Conservation (phyloP, 1,140 invertebrate genomes). For the Cheumatopsyche charites region DNA sequence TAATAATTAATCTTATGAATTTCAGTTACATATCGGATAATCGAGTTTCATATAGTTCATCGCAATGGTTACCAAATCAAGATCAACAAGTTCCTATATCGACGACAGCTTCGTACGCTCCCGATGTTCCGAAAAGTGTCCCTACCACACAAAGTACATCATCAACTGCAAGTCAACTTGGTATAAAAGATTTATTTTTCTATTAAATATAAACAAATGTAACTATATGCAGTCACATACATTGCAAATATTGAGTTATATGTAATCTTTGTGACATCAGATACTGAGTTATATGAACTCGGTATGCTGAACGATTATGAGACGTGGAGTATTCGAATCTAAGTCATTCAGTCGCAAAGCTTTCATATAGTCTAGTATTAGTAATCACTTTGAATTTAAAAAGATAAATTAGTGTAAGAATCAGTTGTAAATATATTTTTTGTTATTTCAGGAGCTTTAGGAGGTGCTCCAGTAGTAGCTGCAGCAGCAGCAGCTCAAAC, state of each 20-base stretch:
- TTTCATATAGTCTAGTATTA: too few relatives aligned
- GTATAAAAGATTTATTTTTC: slow-evolving; percentile 49
- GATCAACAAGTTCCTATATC: slow-evolving; percentile 35
- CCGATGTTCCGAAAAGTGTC: slow-evolving; percentile 53
- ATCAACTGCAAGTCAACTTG: slow-evolving; percentile 52
- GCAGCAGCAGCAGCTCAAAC: slow-evolving; percentile 59
- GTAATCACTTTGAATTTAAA: too few relatives aligned
- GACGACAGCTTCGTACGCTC: slow-evolving; percentile 10
- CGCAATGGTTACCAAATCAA: slow-evolving; percentile 37
- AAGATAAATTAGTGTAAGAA: too few relatives aligned
- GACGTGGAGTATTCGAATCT: too few relatives aligned
- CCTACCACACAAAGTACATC: slow-evolving; percentile 63
- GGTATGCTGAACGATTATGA: too few relatives aligned
- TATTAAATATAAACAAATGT: slow-evolving; percentile 49
- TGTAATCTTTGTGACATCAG: too few relatives aligned
- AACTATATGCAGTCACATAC: too few relatives aligned
- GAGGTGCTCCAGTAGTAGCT: slow-evolving; percentile 49
- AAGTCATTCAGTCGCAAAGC: too few relatives aligned
- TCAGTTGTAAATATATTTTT: too few relatives aligned
- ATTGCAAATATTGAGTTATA: too few relatives aligned
- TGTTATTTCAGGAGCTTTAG: slow-evolving; percentile 36
- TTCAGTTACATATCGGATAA: slow-evolving; percentile 47
- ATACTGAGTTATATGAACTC: too few relatives aligned
- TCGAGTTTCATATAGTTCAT: slow-evolving; percentile 40
- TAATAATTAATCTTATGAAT: neutral